Conservation (phyloP, 2,888 invertebrate species). For the Lithophane ornitopus region DNA sequence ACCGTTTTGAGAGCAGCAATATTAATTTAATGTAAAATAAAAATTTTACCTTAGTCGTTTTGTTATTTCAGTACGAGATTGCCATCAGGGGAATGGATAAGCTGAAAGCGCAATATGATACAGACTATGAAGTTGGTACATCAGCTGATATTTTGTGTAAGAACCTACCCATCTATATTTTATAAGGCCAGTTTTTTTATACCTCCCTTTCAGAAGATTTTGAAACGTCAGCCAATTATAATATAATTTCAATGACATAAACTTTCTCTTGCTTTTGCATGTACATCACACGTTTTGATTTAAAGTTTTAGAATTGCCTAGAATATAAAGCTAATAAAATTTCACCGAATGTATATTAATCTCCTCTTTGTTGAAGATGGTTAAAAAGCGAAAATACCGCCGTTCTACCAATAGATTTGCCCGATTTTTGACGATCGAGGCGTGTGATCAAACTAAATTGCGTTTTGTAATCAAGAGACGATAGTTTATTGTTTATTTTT, state of each 20-base stretch:
- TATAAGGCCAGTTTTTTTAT: not conserved
- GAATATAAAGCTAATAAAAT: not conserved
- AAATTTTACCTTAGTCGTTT: no score
- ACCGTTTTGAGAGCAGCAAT: no score
- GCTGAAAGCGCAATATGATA: conserved; percentile 75
- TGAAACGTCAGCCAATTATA: no score
- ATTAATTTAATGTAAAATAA: no score
- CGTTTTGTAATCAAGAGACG: no score
- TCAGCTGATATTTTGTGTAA: conserved; percentile 87
- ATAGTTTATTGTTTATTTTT: no score
- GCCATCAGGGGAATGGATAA: conserved; percentile 80
- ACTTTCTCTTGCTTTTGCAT: not conserved
- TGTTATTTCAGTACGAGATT: conserved; percentile 78
- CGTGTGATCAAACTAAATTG: no score
- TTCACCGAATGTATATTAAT: not conserved
- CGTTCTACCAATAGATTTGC: not conserved
- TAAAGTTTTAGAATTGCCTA: not conserved
- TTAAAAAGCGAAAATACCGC: not conserved
- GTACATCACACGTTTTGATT: not conserved
- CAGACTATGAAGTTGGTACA: conserved; percentile 80
- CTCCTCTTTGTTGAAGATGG: no score
- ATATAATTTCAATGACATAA: no score
- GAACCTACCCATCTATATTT: conserved; percentile 56
- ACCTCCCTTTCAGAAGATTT: not conserved
- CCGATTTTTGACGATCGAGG: no score